These are phyloP conservation scores for Halichondria panicea DNA, from an alignment of 37 sponge, comb jelly and placozoan genomes.

Conservation along the genomic window DNA sequence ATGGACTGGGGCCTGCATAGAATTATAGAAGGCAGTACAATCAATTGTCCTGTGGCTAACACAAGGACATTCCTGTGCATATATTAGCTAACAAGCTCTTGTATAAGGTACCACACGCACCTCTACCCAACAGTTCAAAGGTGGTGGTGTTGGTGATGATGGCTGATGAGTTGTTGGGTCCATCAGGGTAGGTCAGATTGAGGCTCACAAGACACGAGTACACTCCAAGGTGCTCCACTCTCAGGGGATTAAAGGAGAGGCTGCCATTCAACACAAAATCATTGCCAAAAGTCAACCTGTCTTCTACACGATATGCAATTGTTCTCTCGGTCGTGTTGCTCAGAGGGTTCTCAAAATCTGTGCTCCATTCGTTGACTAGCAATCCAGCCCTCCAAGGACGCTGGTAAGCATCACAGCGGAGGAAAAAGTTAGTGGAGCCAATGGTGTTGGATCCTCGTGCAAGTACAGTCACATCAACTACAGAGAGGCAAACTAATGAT, in stretches of 20 bases:
- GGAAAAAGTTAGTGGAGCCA: not conserved
- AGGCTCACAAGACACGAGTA: conserved; percentile 12
- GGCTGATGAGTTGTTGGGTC: conserved; percentile 23
- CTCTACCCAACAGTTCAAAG: no score
- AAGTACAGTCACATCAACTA: not conserved
- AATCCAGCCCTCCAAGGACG: not conserved
- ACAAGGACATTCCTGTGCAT: no score
- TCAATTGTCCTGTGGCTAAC: no score
- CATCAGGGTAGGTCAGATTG: conserved; percentile 11
- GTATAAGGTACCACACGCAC: no score
- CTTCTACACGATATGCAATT: no score
- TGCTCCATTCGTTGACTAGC: conserved; percentile 1
- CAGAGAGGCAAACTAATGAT: not conserved
- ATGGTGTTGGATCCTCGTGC: no score
- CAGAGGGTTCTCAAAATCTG: not conserved
- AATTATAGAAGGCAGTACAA: no score
- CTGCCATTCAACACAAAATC: conserved; percentile 34
- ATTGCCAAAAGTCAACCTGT: no score
- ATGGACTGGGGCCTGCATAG: no score
- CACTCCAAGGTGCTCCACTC: not conserved
- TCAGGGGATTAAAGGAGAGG: not conserved
- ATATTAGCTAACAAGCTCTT: no score
- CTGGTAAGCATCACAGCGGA: conserved; percentile 14
- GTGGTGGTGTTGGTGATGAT: conserved; percentile 2
- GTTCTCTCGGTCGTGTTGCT: not conserved